Evolutionary conservation across 2,797 vertebrate species (phyloP).

Genomic region (Cuculus canorus): DNA sequence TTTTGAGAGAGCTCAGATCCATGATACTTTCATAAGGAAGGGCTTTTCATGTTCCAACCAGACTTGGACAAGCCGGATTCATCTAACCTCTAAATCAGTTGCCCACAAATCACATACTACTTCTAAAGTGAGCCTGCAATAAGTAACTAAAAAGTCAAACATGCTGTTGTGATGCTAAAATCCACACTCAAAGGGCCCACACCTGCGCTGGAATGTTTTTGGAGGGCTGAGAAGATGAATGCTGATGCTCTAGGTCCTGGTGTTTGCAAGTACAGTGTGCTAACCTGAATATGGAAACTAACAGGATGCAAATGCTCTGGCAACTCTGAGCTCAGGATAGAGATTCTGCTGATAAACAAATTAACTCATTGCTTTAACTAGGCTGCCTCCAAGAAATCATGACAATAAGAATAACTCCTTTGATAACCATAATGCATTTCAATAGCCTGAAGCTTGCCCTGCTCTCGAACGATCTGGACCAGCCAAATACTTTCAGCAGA

Average conservation of each 20-base stretch:
- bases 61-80: not conserved
- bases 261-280: accelerated
- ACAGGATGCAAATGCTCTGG: not conserved
- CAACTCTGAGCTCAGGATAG: not conserved
- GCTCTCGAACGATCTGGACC: not conserved
- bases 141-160: not conserved
- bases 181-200: accelerated
- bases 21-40: not conserved
- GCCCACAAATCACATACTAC: not conserved
- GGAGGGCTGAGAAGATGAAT: not conserved
- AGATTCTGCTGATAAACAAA: not conserved
- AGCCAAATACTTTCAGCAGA: not conserved
- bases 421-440: not conserved
- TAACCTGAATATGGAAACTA: not conserved
- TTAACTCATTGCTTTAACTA: not conserved
- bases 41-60: not conserved
- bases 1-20: not conserved
- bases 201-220: not conserved
- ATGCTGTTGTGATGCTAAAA: not conserved
- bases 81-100: not conserved
- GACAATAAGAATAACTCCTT: not conserved
- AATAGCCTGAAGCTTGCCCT: not conserved
- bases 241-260: not conserved
- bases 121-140: not conserved
- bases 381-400: not conserved